Conservation (phyloP, 2,113 vertebrate species). For the Laticauda colubrina region DNA sequence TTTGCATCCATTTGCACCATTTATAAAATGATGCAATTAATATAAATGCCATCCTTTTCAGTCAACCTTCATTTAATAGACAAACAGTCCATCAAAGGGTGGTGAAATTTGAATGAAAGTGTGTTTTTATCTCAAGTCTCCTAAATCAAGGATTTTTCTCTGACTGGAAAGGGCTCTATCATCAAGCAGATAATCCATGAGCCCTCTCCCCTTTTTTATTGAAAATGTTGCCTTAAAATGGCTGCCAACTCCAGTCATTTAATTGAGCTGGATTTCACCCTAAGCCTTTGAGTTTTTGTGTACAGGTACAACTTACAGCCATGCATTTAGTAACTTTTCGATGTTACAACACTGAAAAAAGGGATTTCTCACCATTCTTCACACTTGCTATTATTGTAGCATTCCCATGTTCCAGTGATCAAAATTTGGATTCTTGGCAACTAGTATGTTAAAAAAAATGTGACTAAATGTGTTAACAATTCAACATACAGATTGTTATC, state of each 20-base stretch:
- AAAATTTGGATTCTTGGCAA: not conserved
- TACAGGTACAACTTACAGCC: not conserved
- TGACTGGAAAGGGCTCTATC: not conserved
- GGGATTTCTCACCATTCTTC: not conserved
- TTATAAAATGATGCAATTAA: not conserved
- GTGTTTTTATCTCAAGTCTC: not conserved
- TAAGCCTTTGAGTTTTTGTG: not conserved
- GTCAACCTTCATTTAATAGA: not conserved
- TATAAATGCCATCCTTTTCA: not conserved
- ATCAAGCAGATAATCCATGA: not conserved
- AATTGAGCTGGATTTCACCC: constrained; percentile 10
- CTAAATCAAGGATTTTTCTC: not conserved
- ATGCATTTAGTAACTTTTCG: not conserved
- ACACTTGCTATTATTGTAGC: not conserved
- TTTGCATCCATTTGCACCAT: not conserved
- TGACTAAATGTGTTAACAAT: not conserved
- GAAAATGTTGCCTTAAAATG: not conserved
- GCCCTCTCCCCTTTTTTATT: not conserved
- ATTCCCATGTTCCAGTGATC: not conserved
- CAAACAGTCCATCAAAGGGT: not conserved
- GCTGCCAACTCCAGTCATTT: not conserved
- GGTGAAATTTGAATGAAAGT: not conserved
- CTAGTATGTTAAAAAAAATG: not conserved
- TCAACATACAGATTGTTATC: not conserved
- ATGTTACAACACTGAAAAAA: not conserved